Evolutionary conservation across 2,888 invertebrate genomes (phyloP), one percentile per base, ranked within the genome.

Genomic region (Lycia hirtaria): DNA sequence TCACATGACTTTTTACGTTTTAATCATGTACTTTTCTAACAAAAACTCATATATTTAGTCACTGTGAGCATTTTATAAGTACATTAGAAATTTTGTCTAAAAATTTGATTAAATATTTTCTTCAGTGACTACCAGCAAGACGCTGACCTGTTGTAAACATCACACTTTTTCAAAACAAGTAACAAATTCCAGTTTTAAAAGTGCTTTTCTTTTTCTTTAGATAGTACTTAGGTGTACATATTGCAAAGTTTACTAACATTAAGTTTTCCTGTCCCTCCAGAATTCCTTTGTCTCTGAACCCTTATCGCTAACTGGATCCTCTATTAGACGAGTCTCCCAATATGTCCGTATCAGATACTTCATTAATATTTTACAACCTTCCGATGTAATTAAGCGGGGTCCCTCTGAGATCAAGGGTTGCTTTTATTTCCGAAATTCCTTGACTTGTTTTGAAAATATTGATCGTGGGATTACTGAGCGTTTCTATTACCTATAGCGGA

Each of bases 321-420:
- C 6, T 7, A 12, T 28, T 20, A 20, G 65, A 17, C 57, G 76
- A 80, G 75, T 75, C 67, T 77, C 65, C 9, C 48, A 78, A 81
- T 80, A 80, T 78, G 82, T 82, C 82, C 72, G 83, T 80, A 80
- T 83, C 80, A 83, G 83, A 83, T 83, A 80, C 85, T 81, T 83
- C 85, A 81, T 89, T 87, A 89, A 88, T 88, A 88, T 87, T 88
- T 85, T 71, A 78, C 69, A 75, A 76, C 73, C 76, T 81, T 78
- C 78, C 73, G 65, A 64, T 52, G 76, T 86, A 85, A 87, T 85
- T 84, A 86, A 79, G 67, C 65, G 75, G 28, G 70, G 75, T 69
- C 69, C 69, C 69, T 60, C 49, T 59, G 73, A 68, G 71, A 67
- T 64, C 65, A 76, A 76, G 75, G 74, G 79, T 78, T 81, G 68